Base-by-base conservation (phyloP, 1,140 invertebrate genomes). In the Drosophila ambigua region DNA sequence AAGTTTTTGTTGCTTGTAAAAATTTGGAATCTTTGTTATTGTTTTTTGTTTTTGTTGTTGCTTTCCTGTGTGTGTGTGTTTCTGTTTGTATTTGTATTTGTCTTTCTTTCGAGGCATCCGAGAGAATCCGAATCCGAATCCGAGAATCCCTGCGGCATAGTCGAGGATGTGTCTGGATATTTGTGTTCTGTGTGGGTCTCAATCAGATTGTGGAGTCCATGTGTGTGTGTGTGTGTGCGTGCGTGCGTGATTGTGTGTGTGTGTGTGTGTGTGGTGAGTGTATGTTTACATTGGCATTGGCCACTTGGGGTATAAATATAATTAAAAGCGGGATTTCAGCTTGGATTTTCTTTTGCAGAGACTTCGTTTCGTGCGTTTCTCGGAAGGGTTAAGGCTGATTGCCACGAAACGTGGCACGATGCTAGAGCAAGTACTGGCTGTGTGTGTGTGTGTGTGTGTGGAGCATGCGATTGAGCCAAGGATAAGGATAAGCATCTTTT, bases 251-350 rank as follows among this genome's bases (percentile, higher is more conserved):
- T 35, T 2, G 26, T 20, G 26, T 20, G 35, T n/a, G 9, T 39
- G 35, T 2, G 26, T 20, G 26, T 20, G 35, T n/a, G 9, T 39
- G 35, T 39, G 35, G 45, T 53, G 15, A 53, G 23, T 72, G 20
- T 41, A 20, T 44, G 43, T 69, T 35, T 57, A 15, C 55, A 16
- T 60, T 58, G 46, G 73, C 66, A 85, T 80, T 73, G 81, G 77
- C 77, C 81, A 80, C 81, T 77, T 85, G 80, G 77, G 35, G 80
- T 52, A 77, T 84, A 80, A 84, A 85, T 85, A 84, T 84, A 85
- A 85, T 84, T 84, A 84, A 84, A 84, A 77, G 72, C 64, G 60
- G 73, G 72, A 77, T 85, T 84, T 84, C 57, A 52, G 60, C 58
- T 72, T 57, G 66, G 76, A 79, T 84, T 79, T 79, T 51, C 44